Evolutionary conservation across 2,113 vertebrate species (phyloP), one percentile per base, ranked within the genome.

Genomic region (Mola mola): DNA sequence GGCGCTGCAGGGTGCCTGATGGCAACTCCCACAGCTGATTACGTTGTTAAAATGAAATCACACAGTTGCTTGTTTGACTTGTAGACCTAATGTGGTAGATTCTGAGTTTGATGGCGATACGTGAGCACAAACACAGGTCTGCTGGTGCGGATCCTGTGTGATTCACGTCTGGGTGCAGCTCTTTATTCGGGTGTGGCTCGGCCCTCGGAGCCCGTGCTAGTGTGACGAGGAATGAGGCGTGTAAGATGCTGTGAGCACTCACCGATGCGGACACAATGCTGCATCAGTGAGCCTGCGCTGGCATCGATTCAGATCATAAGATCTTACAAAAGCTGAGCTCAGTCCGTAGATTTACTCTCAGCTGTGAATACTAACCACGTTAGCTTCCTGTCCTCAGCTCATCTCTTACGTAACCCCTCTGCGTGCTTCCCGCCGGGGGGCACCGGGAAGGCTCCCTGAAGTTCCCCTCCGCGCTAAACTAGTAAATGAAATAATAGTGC

Each of bases 131-230:
- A 7, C 37, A 17, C 7, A 17, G 1, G 16, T 40, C 15, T 11
- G 63, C n/a, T 20, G 36, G 42, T 71, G 66, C 58, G 51, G 28
- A 38, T 75, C 66, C 64, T 59, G 69, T 28, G 47, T 66, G 71
- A 70, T 48, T 72, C 66, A 75, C 51, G 15, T 72, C 31, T 49
- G 46, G 64, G 58, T 78, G 72, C 26, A 24, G 10, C 60, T 75
- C 43, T 15, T 24, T 64, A 42, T 61, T 29, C 38, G 83, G 82
- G 84, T 57, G 84, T 63, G 88, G 73, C 49, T 36, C 56, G 7
- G 63, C 57, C 46, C 22, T 61, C 20, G 7, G 4, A n/a, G 58
- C 49, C 37, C 10, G 37, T 16, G 46, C 36, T 25, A 20, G 50
- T 19, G 36, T 34, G 56, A 28, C 4, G 6, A 46, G 3, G 20